Evolutionary conservation across 2,797 vertebrate species (phyloP).

Genomic region (Anas bahamensis): DNA sequence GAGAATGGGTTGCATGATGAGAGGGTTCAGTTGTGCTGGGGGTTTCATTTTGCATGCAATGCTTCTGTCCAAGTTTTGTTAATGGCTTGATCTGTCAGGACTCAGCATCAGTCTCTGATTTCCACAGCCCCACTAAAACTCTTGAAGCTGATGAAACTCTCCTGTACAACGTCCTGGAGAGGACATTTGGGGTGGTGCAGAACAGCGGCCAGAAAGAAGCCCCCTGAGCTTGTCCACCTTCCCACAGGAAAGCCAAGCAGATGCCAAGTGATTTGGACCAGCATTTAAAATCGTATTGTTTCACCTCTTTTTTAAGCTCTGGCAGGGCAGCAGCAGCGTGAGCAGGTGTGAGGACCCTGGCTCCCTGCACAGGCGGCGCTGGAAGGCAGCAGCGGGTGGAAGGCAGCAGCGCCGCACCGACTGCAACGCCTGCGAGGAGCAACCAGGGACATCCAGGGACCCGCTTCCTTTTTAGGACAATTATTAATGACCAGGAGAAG

Average conservation of each 20-base stretch:
- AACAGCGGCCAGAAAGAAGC: background rate
- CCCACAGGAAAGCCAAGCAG: background rate
- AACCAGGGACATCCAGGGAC: conserved; percentile 10
- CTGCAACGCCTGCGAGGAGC: background rate
- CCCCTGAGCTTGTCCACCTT: background rate
- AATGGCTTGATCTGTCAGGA: background rate
- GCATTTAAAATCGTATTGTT: background rate
- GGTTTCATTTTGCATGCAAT: background rate
- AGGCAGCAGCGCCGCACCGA: background rate
- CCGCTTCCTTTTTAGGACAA: conserved; percentile 69
- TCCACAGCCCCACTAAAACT: background rate
- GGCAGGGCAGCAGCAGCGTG: background rate
- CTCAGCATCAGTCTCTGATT: background rate
- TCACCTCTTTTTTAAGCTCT: background rate
- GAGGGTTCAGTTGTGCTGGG: background rate
- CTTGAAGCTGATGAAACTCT: background rate
- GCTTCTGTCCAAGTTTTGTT: background rate
- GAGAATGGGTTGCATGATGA: background rate
- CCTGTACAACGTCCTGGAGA: background rate
- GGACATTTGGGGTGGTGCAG: background rate
- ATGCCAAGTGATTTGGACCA: background rate
- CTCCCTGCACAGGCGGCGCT: background rate
- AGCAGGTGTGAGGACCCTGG: background rate
- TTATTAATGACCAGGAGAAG: conserved; percentile 72
- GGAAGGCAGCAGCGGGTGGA: background rate